These are phyloP conservation scores for Atethmia centrago DNA, from an alignment of 2,888 invertebrate species.

Conservation along the genomic window DNA sequence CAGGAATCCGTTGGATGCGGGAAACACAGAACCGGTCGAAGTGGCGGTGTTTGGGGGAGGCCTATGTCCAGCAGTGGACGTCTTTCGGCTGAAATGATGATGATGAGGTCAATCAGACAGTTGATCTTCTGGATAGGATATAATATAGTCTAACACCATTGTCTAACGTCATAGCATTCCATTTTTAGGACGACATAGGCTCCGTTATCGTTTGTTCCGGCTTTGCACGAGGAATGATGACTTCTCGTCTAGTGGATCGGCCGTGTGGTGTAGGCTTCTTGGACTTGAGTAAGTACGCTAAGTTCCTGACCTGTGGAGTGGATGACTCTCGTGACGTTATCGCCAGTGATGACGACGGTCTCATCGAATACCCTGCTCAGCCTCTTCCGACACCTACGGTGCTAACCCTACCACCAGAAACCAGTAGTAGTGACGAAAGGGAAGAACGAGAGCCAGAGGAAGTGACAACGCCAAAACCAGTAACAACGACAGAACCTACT, in stretches of 20 bases:
- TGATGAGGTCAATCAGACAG: neutral
- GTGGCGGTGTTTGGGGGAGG: too few species aligned
- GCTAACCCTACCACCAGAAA: slow-evolving; percentile 2
- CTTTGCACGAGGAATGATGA: slow-evolving; percentile 82
- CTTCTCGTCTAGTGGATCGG: slow-evolving; percentile 82
- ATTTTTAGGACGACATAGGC: slow-evolving; percentile 83
- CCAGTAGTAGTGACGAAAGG: neutral
- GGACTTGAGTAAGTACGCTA: slow-evolving; percentile 76
- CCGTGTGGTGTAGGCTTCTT: slow-evolving; percentile 85
- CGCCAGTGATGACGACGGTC: slow-evolving; percentile 68
- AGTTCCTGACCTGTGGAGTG: slow-evolving; percentile 85
- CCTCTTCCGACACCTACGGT: slow-evolving; percentile 10
- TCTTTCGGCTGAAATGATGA: too few species aligned
- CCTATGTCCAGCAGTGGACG: too few species aligned
- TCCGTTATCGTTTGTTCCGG: slow-evolving; percentile 81
- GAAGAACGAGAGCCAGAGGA: neutral
- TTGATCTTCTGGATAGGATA: neutral
- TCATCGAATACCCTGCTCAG: slow-evolving; percentile 68
- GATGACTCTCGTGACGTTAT: slow-evolving; percentile 85
- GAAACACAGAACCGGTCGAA: too few species aligned
- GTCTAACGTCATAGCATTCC: slow-evolving; percentile 4
- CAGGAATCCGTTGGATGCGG: too few species aligned
- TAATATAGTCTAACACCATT: too few species aligned
- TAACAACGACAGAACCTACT: neutral
- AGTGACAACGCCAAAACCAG: rapidly evolving